Evolutionary conservation across 2,113 vertebrate species (phyloP).

Genomic region (Pantherophis guttatus): DNA sequence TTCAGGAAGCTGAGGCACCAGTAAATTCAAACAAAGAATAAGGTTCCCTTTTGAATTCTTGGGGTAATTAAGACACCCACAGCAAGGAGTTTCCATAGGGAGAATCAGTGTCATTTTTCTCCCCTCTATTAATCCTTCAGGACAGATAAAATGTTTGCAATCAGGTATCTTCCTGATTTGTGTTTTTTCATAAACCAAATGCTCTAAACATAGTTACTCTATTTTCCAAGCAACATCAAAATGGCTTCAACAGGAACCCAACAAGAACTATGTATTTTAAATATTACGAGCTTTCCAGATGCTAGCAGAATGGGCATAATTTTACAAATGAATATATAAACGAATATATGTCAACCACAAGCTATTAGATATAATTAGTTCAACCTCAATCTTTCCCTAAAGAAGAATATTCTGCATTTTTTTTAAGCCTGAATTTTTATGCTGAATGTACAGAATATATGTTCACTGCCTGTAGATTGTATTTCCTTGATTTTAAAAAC

Average conservation of each 20-base stretch:
- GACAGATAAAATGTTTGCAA: conserved; percentile 1
- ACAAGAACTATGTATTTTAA: conserved; percentile 20
- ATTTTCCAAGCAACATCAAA: not conserved
- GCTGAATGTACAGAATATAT: conserved; percentile 19
- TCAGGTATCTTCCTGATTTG: not conserved
- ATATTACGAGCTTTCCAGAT: conserved; percentile 37
- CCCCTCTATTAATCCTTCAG: not conserved
- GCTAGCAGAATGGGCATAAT: conserved; percentile 13
- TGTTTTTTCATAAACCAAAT: conserved; percentile 21
- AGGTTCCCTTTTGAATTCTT: not conserved
- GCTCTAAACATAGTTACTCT: not conserved
- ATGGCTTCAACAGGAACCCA: not conserved
- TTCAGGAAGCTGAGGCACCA: not conserved
- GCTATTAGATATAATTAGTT: conserved; percentile 35
- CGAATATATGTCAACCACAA: conserved; percentile 35
- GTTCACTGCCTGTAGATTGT: not conserved
- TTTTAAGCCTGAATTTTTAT: conserved; percentile 23
- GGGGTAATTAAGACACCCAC: not conserved
- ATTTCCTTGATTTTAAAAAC: not conserved
- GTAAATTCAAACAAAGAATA: not conserved
- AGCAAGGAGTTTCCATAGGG: not conserved
- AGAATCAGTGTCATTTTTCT: not conserved
- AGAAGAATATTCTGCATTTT: conserved; percentile 43
- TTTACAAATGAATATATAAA: conserved; percentile 39
- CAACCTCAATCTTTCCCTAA: conserved; percentile 39